Evolutionary conservation across 2,113 vertebrate species (phyloP), one percentile per base, ranked within the genome.

Genomic region (Actenoides lindsayi): DNA sequence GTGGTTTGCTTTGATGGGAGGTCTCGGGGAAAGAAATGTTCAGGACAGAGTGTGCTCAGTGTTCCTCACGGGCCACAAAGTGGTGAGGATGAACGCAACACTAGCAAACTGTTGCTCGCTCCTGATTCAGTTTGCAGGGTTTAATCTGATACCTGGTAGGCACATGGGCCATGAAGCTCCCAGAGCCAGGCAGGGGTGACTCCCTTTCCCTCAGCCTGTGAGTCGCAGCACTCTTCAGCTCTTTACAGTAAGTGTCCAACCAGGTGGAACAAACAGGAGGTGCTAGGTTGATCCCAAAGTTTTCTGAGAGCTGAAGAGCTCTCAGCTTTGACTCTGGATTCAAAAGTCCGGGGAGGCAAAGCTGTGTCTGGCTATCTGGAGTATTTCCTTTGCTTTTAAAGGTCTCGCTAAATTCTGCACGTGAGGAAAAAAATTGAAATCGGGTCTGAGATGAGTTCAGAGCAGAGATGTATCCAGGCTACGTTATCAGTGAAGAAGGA

Each of bases 321-420:
- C 73, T 87, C 30, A 87, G 31, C 69, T 96, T 96, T 57, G 41
- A 63, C 51, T 90, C 83, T 37, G 62, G 51, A 70, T 77, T 93
- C 23, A 69, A 9, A 63, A 68, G 11, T 35, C 80, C 67, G 57
- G 89, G 78, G 73, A 87, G n/a, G 23, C 71, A 89, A 87, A 91
- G 31, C 50, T 91, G 33, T 78, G 33, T 95, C 71, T 87, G 85
- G 31, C 56, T 89, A n/a, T 57, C 33, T 54, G 54, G 8, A 76
- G 33, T 48, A 60, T 59, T 83, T 77, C 2, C 76, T 91, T 82
- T 77, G 75, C 20, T 74, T 94, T 87, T 83, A 56, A 84, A 68
- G 84, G n/a, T 81, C 67, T 84, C 21, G 4, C 42, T 90, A 5
- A 4, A 1, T 82, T 92, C 57, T 69, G 37, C 56, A 88, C 8